A percentile compares a stretch with the other conserved stretches of the same genome.
Evolutionary conservation across 2,888 invertebrate species (phyloP).

Genomic region (Oasisia sp.): DNA sequence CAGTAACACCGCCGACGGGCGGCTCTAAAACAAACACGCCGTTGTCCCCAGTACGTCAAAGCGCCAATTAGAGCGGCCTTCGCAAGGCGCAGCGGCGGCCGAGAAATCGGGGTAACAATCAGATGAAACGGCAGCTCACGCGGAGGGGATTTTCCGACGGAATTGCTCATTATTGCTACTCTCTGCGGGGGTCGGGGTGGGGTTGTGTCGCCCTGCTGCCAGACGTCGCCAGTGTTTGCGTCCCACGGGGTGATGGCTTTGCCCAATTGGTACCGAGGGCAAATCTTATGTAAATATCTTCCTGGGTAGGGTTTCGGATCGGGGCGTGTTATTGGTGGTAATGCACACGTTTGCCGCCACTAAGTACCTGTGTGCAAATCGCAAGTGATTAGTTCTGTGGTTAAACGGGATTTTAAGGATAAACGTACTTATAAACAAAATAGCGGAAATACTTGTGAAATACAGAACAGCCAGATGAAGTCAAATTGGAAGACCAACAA

Average conservation of each 20-base stretch:
- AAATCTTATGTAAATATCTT: neutral
- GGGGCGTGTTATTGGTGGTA: too few species aligned
- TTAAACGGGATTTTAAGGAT: too few species aligned
- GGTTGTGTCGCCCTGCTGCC: neutral
- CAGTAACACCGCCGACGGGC: neutral
- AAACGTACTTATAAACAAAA: too few species aligned
- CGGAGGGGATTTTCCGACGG: neutral
- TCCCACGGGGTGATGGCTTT: neutral
- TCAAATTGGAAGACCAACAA: too few species aligned
- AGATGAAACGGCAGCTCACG: neutral
- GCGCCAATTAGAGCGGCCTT: neutral
- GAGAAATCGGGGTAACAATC: neutral
- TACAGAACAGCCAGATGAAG: too few species aligned
- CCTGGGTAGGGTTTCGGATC: neutral
- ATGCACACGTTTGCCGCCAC: too few species aligned
- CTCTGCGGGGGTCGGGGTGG: neutral
- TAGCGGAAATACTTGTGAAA: too few species aligned
- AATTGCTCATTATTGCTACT: slow-evolving; percentile 3
- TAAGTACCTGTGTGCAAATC: too few species aligned
- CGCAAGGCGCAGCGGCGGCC: neutral
- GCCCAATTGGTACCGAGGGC: neutral
- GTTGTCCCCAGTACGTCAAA: neutral
- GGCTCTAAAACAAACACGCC: neutral
- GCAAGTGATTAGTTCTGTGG: too few species aligned
- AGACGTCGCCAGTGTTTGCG: neutral